These are phyloP conservation scores for Mus musculus DNA, from an alignment of 2,113 vertebrate species.

Conservation along the genomic window DNA sequence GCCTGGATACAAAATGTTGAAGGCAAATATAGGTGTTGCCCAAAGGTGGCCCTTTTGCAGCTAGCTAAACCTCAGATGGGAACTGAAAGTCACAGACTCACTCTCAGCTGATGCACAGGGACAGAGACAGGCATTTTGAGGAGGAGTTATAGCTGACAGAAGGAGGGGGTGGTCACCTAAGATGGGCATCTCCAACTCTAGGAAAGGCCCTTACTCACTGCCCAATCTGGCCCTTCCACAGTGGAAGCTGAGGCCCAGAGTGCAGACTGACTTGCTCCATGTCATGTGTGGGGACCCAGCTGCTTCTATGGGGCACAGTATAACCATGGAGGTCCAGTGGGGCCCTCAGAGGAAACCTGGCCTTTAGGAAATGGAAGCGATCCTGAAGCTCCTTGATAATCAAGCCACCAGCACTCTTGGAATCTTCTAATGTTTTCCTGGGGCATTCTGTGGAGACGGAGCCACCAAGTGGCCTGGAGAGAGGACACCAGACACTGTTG, in stretches of 20 bases:
- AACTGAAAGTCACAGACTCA: rapidly evolving
- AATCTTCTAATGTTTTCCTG: not conserved
- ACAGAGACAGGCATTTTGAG: rapidly evolving
- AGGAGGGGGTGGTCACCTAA: not conserved
- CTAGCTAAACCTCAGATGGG: not conserved
- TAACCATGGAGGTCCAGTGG: not conserved
- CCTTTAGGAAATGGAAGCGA: not conserved
- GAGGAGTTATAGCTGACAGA: not conserved
- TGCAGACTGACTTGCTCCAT: not conserved
- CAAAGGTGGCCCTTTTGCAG: not conserved
- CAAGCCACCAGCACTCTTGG: not conserved
- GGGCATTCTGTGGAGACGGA: not conserved
- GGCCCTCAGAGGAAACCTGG: not conserved
- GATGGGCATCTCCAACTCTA: not conserved
- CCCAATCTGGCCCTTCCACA: not conserved
- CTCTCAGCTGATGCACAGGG: not conserved
- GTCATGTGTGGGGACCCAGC: not conserved
- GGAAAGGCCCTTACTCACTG: not conserved
- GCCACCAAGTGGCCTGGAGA: not conserved
- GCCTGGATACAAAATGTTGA: not conserved
- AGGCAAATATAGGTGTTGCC: not conserved
- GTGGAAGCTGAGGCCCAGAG: not conserved
- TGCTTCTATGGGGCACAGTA: not conserved
- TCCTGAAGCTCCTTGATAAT: not conserved
- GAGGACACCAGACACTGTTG: not conserved